Evolutionary conservation across 2,113 vertebrate genomes (phyloP).

Genomic region (Bos indicus): DNA sequence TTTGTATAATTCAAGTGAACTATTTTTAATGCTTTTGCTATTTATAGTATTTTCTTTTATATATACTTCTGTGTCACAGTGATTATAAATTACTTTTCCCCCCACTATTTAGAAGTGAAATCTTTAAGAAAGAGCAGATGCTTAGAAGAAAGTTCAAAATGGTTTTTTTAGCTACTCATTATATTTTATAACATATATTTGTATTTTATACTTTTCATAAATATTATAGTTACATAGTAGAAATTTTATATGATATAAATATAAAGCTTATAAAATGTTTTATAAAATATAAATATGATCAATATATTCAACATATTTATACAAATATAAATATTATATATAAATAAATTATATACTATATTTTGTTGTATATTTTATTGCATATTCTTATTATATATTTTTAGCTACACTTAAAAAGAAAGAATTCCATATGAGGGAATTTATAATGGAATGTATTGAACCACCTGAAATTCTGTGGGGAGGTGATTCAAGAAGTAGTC

Average conservation of each 20-base stretch:
- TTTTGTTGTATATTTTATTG: not conserved
- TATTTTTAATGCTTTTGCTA: not conserved
- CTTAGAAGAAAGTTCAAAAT: not conserved
- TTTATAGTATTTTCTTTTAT: conserved; percentile 1
- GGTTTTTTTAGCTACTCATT: not conserved
- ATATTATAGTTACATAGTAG: not conserved
- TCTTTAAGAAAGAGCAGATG: conserved; percentile 31
- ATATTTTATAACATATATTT: not conserved
- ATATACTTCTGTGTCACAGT: not conserved
- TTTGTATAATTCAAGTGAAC: not conserved
- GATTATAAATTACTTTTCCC: not conserved
- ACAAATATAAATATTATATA: not conserved
- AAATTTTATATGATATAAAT: not conserved
- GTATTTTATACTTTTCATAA: not conserved
- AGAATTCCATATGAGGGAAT: not conserved
- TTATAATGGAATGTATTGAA: conserved; percentile 2
- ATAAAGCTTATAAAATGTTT: not conserved
- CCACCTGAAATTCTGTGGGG: conserved; percentile 17
- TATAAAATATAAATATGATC: not conserved
- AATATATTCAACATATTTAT: not conserved
- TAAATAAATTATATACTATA: not conserved
- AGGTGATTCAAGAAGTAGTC: conserved; percentile 19
- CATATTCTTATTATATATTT: conserved; percentile 12
- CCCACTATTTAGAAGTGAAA: not conserved
- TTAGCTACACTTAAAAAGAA: not conserved